Evolutionary conservation across 2,888 invertebrate species (phyloP), one percentile per base, ranked within the genome.

Genomic region (Agapetus fuscipes): DNA sequence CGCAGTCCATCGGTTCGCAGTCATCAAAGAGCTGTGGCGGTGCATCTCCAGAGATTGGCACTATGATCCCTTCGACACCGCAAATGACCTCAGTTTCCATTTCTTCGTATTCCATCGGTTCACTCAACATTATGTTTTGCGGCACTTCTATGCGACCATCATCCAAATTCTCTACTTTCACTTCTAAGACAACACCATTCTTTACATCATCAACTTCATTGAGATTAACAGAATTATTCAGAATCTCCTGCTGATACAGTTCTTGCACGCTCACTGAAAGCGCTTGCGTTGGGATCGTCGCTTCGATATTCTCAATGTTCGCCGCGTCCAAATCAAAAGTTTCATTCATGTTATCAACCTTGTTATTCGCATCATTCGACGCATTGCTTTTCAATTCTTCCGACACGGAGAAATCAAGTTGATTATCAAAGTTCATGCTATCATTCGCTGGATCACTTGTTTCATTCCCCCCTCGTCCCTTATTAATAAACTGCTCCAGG

Each of bases 1-100:
- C 44, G 45, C 47, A 47, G 11, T 47, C 47, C 47, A 47, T 47
- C 13, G 47, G 47, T 26, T 47, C 47, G n/a, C 29, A 39, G 11
- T 25, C 28, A 29, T 35, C 29, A 11, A 29, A 9, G 9, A 4
- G 4, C 20, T 20, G 20, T 20, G 20, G 20, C n/a, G n/a, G n/a
- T n/a, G n/a, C n/a, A n/a, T n/a, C n/a, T n/a, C n/a, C n/a, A n/a
- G n/a, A n/a, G n/a, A n/a, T n/a, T n/a, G n/a, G n/a, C n/a, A n/a
- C n/a, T n/a, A n/a, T n/a, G 9, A 20, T 20, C 5, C 20, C 9
- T 20, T 20, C 5, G 4, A 20, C 9, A 20, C 4, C 20, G 20
- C 9, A 9, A 9, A 9, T 6, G 4, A 20, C 20, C 9, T 20
- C 20, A 20, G 4, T 6, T 9, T 20, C 20, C 9, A 31, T 11